Base-by-base conservation (phyloP, 2,888 invertebrate species). In the Gari tellinella region DNA sequence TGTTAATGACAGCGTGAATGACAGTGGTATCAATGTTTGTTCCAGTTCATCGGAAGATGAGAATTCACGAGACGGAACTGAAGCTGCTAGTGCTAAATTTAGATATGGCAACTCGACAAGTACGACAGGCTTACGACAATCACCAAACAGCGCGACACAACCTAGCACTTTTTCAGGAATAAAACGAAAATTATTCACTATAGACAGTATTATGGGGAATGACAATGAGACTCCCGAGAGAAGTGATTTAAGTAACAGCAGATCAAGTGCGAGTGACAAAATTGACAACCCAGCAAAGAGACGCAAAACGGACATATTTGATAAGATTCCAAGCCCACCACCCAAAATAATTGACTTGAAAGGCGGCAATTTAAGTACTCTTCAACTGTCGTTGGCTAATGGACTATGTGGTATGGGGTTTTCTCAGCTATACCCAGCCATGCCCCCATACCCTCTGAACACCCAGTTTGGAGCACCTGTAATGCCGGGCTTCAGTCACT, bases 271-370 rank as follows among this genome's bases (percentile, higher is more conserved):
- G 3, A 46, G 48, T 26, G 72, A 61, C 19, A 48, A 43, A 2
- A 40, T 40, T 25, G 63, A 67, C 55, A 66, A 57, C 10, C 72
- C 83, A 21, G 57, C 58, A 21, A 86, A 85, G 57, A 76, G 72
- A 70, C 76, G 66, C 58, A 87, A 83, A 67, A 61, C 73, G 31
- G 87, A 89, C 75, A 85, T 90, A 41, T 90, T 88, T 80, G 90
- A 90, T 70, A 86, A 84, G 66, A 90, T 90, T 53, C 90, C 89
- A 7, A 89, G 86, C 45, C 89, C 90, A 10, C 89, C 90, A 15
- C 90, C 90, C 4, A 90, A 90, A 72, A 74, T 90, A 1, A 81
- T 88, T 23, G 90, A 90, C 56, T 73, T 90, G 25, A 87, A 87
- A 69, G 80, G 78, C 43, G 83, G 84, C 26, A 83, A 83, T 26